Evolutionary conservation across 2,113 vertebrate genomes (phyloP).

Genomic region (Dermatemys mawii): DNA sequence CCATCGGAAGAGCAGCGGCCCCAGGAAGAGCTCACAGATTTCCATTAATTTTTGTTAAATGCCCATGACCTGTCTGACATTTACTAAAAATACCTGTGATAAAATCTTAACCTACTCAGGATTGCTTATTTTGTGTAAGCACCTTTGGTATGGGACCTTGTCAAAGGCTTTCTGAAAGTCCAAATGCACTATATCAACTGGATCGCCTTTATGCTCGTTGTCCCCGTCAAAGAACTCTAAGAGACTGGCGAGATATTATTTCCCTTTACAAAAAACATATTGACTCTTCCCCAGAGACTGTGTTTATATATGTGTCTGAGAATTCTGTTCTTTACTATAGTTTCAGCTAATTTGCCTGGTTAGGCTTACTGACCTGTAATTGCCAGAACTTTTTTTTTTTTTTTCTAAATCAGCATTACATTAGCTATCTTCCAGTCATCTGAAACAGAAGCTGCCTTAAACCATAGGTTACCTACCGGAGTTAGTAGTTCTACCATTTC

Average conservation of each 20-base stretch:
- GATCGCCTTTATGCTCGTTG: not conserved
- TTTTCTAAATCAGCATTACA: not conserved
- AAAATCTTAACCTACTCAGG: too few species aligned
- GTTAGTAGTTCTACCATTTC: not conserved
- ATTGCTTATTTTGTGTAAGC: too few species aligned
- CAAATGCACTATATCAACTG: not conserved
- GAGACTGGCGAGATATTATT: not conserved
- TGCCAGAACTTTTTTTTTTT: not conserved
- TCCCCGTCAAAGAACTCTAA: not conserved
- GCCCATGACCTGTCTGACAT: too few species aligned
- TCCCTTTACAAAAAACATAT: not conserved
- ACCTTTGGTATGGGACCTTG: too few species aligned
- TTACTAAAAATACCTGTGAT: too few species aligned
- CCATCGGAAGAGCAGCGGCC: too few species aligned
- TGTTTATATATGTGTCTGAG: not conserved
- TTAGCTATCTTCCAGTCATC: not conserved
- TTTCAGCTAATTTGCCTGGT: not conserved
- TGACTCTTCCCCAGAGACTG: not conserved
- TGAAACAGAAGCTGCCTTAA: not conserved
- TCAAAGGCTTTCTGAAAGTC: not conserved
- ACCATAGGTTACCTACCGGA: not conserved
- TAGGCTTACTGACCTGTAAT: not conserved
- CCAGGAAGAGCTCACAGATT: too few species aligned
- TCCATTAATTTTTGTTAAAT: too few species aligned
- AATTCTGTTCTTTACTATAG: not conserved